Conservation (phyloP, 2,888 invertebrate species). For the Stenodera caucasica region DNA sequence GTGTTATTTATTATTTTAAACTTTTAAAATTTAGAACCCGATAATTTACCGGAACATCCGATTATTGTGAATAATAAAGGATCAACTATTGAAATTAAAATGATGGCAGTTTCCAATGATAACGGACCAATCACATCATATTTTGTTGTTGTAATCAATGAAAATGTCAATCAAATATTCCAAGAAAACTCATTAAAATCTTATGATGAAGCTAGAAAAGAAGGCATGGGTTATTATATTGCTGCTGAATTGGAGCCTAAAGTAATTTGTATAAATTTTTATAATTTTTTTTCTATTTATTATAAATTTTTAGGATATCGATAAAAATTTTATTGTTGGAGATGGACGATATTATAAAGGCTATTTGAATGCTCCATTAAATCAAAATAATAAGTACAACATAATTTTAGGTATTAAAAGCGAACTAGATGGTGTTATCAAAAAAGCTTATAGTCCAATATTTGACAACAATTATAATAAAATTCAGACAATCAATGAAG, state of each 20-base stretch:
- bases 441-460: slow-evolving; percentile 63
- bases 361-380: slow-evolving; percentile 76
- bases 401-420: slow-evolving; percentile 74
- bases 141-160: slow-evolving; percentile 72
- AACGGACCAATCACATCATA: slow-evolving; percentile 80
- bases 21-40: slow-evolving; percentile 55
- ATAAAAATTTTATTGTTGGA: slow-evolving; percentile 74
- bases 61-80: slow-evolving; percentile 64
- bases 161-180: slow-evolving; percentile 65
- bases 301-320: slow-evolving; percentile 56
- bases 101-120: slow-evolving; percentile 70
- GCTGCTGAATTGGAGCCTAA: slow-evolving; percentile 76
- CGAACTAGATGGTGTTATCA: slow-evolving; percentile 66
- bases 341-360: slow-evolving; percentile 73
- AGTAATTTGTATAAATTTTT: slow-evolving; percentile 42
- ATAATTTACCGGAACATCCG: slow-evolving; percentile 72
- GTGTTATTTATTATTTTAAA: slow-evolving; percentile 8
- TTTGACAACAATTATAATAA: slow-evolving; percentile 42
- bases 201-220: slow-evolving; percentile 66
- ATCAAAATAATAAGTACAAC: slow-evolving; percentile 64
- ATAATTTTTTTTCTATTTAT: slow-evolving; percentile 1
- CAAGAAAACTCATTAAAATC: slow-evolving; percentile 65
- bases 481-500: slow-evolving; percentile 56
- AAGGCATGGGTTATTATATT: slow-evolving; percentile 78
- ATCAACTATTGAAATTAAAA: slow-evolving; percentile 66